Base-by-base conservation (phyloP, 2,797 vertebrate genomes). In the Brachymystax lenok region DNA sequence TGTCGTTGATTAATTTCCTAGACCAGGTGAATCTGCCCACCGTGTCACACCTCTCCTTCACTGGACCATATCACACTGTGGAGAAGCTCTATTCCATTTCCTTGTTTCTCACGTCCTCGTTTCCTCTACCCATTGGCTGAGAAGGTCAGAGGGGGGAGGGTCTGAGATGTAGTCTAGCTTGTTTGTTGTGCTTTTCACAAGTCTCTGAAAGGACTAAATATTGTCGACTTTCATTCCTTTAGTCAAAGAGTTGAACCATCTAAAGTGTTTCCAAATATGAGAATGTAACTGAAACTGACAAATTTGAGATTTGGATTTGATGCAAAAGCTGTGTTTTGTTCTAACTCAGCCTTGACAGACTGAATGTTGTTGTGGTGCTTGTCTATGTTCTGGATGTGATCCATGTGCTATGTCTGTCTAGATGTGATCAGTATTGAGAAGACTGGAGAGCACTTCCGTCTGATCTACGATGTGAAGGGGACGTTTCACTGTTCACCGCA, bases 361-460 rank as follows among this genome's bases (percentile, higher is more conserved):
- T 46, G 40, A 40, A 30, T 33, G 2, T 35, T 35, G 52, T 8
- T 7, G 4, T 30, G 27, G 40, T 63, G 8, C 27, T 63, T 24
- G 24, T 24, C 10, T 46, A 1, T 24, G 59, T 63, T 63, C 6
- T 63, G 59, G 21, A 12, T 27, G 59, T 27, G 59, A 10, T 12
- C 2, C 0, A 1, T 21, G 46, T 46, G 35, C 6, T 13, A 1
- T 75, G 8, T 21, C 3, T 51, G 2, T 8, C 70, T 66, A 99
- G 98, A 99, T 94, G 98, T 99, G 79, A 97, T 99, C 93, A 99
- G 97, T 93, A 99, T 99, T 13, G 98, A 99, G 84, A 99, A 99
- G 92, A 99, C 97, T 0, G 95, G 94, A 0, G 98, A 99, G 86
- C 95, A 99, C 82, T 99, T 99, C 93, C 96, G 98, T 74, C 91